phyloP scores from a whole-genome alignment of 1,140 invertebrate genomes.

The Stratiolaelaps scimitus region DNA sequence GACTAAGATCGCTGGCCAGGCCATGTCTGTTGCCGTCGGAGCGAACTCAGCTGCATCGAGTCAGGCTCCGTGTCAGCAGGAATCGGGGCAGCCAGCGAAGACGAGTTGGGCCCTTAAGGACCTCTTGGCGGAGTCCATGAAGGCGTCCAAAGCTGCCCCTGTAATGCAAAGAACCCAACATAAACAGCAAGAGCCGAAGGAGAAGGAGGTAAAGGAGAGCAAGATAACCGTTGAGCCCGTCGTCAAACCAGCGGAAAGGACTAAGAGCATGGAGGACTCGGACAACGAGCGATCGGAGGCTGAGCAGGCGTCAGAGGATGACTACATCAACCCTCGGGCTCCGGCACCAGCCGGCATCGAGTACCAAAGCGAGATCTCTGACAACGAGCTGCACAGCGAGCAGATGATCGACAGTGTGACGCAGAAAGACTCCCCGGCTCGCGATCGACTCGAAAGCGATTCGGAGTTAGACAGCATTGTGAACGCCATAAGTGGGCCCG shows the following conservation, averaged over 20 bases:
- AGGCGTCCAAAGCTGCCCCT: slow-evolving; percentile 25
- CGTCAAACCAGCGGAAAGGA: slow-evolving; percentile 32
- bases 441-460: no score
- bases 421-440: no score
- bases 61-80: not conserved
- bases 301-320: slow-evolving; percentile 14
- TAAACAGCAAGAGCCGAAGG: not conserved
- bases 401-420: no score
- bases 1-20: not conserved
- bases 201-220: not conserved
- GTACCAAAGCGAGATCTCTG: slow-evolving; percentile 14
- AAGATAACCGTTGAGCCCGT: not conserved
- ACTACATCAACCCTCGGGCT: slow-evolving; percentile 20
- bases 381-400: slow-evolving; percentile 16
- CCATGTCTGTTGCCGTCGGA: not conserved
- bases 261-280: slow-evolving; percentile 35
- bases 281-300: slow-evolving; percentile 33
- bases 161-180: not conserved
- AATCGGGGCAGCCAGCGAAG: slow-evolving; percentile 17
- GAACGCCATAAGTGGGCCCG: no score
- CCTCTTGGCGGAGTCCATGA: slow-evolving; percentile 26
- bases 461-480: no score
- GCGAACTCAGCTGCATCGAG: slow-evolving; percentile 1
- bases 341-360: slow-evolving; percentile 4
- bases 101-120: slow-evolving; percentile 28